These are phyloP conservation scores for Microcebus griseorufus DNA, from an alignment of 2,113 vertebrate genomes.

Conservation along the genomic window DNA sequence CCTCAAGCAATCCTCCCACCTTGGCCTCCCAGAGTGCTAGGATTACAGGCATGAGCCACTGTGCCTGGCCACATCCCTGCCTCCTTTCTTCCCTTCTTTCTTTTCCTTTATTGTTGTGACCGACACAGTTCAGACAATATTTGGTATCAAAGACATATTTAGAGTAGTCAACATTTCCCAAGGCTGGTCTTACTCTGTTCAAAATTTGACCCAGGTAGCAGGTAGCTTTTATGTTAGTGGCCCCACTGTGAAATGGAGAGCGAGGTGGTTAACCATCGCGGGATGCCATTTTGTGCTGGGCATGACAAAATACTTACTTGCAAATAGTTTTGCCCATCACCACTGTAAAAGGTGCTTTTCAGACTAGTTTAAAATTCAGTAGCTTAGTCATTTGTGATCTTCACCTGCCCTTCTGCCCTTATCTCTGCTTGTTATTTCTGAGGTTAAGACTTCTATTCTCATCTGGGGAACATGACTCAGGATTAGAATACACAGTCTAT, in stretches of 20 bases:
- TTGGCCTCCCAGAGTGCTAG: no score
- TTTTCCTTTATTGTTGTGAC: background rate
- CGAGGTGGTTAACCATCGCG: background rate
- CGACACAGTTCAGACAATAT: background rate
- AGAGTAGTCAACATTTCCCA: background rate
- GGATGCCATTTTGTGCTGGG: background rate
- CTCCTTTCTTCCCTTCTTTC: background rate
- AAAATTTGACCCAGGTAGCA: background rate
- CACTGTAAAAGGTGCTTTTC: background rate
- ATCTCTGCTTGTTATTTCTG: background rate
- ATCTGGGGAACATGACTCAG: background rate
- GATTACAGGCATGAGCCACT: no score
- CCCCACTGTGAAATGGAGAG: background rate
- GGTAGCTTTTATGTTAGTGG: background rate
- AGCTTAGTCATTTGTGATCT: background rate
- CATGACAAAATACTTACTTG: background rate
- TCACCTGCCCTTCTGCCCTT: accelerated
- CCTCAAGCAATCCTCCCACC: no score
- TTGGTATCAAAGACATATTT: background rate
- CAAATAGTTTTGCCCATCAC: no score
- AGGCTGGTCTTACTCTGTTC: background rate
- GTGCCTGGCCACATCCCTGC: background rate
- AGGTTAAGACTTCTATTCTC: background rate
- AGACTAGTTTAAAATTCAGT: background rate
- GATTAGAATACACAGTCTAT: background rate